A percentile compares a stretch with the other conserved stretches of the same genome.
These are phyloP conservation scores for Columba livia DNA, from an alignment of 2,113 vertebrate genomes.

Conservation along the genomic window DNA sequence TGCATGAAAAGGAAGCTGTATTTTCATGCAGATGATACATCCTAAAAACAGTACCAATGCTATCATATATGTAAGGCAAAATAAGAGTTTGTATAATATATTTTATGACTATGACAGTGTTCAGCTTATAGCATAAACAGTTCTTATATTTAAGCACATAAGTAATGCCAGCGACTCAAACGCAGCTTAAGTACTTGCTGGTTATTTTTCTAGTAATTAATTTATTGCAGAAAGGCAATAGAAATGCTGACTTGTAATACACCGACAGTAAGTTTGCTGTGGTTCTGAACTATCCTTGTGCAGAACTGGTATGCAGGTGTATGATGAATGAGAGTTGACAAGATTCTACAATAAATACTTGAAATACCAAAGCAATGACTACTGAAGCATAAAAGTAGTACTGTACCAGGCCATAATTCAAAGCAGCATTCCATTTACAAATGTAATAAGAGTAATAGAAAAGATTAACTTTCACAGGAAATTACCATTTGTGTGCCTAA, in stretches of 20 bases:
- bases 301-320: background rate
- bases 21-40: slow-evolving; percentile 14
- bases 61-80: background rate
- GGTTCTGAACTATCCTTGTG: background rate
- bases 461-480: slow-evolving; percentile 29
- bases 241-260: background rate
- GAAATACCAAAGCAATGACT: slow-evolving; percentile 17
- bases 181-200: background rate
- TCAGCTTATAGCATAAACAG: background rate
- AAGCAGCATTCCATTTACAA: slow-evolving; percentile 40
- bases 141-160: background rate
- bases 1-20: background rate
- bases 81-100: background rate
- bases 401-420: slow-evolving; percentile 11
- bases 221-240: background rate
- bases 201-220: slow-evolving; percentile 30
- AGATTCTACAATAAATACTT: slow-evolving; percentile 39
- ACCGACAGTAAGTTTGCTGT: background rate
- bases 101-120: background rate
- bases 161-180: background rate
- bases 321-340: slow-evolving; percentile 50
- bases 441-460: slow-evolving; percentile 12
- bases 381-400: slow-evolving; percentile 22
- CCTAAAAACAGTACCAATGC: background rate
- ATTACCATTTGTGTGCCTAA: slow-evolving; percentile 18